Evolutionary conservation across 2,113 vertebrate genomes (phyloP), one percentile per base, ranked within the genome.

Genomic region (cattle (Bos taurus)): DNA sequence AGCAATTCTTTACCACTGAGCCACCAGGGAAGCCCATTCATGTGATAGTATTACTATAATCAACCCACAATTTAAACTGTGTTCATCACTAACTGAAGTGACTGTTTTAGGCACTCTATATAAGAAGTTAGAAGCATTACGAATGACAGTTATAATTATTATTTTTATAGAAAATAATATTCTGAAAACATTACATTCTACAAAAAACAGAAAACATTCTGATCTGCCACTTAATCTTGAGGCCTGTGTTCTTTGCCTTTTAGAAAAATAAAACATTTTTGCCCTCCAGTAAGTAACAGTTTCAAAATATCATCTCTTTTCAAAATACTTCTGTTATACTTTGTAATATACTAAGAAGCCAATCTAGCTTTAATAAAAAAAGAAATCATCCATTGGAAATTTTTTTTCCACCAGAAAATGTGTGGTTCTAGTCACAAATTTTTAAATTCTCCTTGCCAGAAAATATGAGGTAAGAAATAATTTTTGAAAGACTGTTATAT

Each of bases 221-320:
- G 28, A 59, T 36, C 30, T 57, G 60, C 71, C 59, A 25, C 33
- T 85, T 94, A 77, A 86, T 86, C 59, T 36, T 89, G 83, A 93
- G 87, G 56, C 28, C 15, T 82, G 6, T 6, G 5, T 83, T 85
- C 57, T 88, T 28, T 95, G 12, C 23, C 67, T 74, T 92, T 94
- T 46, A 94, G 23, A 62, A 77, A 92, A 95, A 43, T 14, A 36
- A 83, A 84, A 83, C 28, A 78, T 62, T 62, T 94, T 86, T 74
- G n/a, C 30, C 26, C 10, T 80, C 5, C 15, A 81, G 25, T 17
- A 59, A 82, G 4, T 60, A 86, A 85, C 3, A 67, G 19, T 60
- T 88, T 88, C 64, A 5, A 90, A 87, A 96, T 82, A 92, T 33
- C 48, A 88, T 85, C 43, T 60, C 88, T 95, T 91, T 91, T 85